Percentiles rank a stretch among this genome's conserved stretches.
Evolutionary conservation across 2,888 invertebrate species (phyloP).

Genomic region (Theristus sp.): DNA sequence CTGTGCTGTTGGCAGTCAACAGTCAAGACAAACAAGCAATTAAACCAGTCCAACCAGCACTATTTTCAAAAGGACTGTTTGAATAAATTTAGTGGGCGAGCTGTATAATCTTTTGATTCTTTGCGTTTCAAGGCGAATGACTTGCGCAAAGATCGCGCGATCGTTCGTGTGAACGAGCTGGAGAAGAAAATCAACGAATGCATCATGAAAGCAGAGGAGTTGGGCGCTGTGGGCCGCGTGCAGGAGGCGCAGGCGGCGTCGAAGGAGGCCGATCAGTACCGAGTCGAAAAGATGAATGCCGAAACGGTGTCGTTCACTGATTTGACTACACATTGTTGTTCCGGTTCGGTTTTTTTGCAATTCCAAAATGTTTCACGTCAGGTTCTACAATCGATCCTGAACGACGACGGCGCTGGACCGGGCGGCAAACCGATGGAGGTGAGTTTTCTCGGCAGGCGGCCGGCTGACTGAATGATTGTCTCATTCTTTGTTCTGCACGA

Average conservation of each 20-base stretch:
- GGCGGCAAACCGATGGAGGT: background rate
- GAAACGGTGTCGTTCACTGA: constrained; percentile 15
- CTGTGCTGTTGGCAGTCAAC: no score
- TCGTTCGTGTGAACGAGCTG: background rate
- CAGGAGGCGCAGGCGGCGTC: constrained; percentile 91
- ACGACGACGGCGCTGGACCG: background rate
- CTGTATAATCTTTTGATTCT: no score
- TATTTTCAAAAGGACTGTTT: no score
- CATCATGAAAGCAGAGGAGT: constrained; percentile 50
- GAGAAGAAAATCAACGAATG: background rate
- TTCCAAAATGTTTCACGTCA: background rate
- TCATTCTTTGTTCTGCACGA: no score
- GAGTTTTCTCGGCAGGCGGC: no score
- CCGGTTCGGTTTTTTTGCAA: background rate
- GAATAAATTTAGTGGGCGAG: no score
- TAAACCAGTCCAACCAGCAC: no score
- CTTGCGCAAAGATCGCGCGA: background rate
- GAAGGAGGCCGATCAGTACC: constrained; percentile 68
- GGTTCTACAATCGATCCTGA: background rate
- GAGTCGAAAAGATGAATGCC: background rate
- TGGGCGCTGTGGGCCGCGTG: constrained; percentile 83
- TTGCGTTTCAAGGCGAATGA: background rate
- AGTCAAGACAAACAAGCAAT: no score
- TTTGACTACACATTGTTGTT: no score
- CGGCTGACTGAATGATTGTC: no score